Evolutionary conservation across 2,888 invertebrate genomes (phyloP), one percentile per base, ranked within the genome.

Genomic region (Eristalis arbustorum): DNA sequence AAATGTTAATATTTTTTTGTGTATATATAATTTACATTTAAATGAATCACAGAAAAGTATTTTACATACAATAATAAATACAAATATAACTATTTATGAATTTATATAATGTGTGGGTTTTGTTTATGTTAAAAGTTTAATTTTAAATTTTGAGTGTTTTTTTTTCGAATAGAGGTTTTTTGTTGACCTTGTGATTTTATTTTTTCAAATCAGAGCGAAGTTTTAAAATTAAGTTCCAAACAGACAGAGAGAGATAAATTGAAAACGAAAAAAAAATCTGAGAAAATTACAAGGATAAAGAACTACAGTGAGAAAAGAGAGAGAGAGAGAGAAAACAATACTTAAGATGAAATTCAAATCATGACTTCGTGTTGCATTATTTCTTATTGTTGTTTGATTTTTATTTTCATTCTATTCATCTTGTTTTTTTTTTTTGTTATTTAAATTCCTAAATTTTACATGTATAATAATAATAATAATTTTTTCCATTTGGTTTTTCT

Each of bases 1-100:
- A 42, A 66, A 80, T 82, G 62, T 77, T 88, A 85, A 74, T 80
- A 72, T 80, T 80, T 49, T 42, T 49, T 64, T 80, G 59, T 83
- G 71, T 83, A 79, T 83, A 73, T 76, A 88, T 88, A 84, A 88
- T 84, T 77, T 88, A 89, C 88, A 88, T 88, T 87, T 84, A 88
- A 89, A 88, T 88, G 84, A 88, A 89, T 89, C 88, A 87, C 88
- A 88, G 88, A 89, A 88, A 88, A 87, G 79, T 88, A 88, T 89
- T 84, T 88, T 88, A 89, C 88, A 88, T 87, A 84, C 76, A 80
- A 88, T 87, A 87, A 80, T 83, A 88, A 83, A 78, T 80, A 80
- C 72, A 87, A 85, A 79, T 83, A 87, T 80, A 88, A 87, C 56
- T 84, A 84, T 84, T 88, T 79, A 88, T 71, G 74, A 79, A 75